phyloP scores from a whole-genome alignment of 2,113 vertebrate genomes.

The Alosa alosa region DNA sequence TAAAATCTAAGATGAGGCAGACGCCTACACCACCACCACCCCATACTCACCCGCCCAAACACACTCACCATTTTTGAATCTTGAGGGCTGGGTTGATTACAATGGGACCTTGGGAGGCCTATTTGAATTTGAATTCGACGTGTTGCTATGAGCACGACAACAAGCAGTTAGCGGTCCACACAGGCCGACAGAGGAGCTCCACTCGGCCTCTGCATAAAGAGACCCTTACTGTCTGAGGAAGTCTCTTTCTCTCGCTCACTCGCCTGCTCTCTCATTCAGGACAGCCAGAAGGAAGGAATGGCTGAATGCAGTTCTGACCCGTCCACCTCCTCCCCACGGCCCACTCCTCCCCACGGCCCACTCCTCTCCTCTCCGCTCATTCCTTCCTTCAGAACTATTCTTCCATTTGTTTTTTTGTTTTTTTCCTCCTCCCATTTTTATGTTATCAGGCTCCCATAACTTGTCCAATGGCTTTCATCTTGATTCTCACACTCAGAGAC shows the following conservation, averaged over 20 bases:
- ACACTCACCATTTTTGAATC: slow-evolving; percentile 1
- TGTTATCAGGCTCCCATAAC: neutral
- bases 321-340: slow-evolving; percentile 36
- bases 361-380: slow-evolving; percentile 29
- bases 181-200: slow-evolving; percentile 34
- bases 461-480: neutral
- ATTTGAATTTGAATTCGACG: slow-evolving; percentile 73
- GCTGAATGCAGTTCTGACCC: slow-evolving; percentile 67
- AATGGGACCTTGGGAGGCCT: slow-evolving; percentile 50
- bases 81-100: slow-evolving; percentile 40
- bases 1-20: neutral
- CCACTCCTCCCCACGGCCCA: too few relatives aligned
- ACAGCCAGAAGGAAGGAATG: neutral
- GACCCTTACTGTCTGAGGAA: slow-evolving; percentile 68
- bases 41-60: neutral
- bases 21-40: neutral
- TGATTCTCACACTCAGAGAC: neutral
- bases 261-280: neutral
- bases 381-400: slow-evolving; percentile 29
- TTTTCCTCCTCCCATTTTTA: slow-evolving; percentile 24
- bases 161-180: slow-evolving; percentile 55
- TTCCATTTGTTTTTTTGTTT: slow-evolving; percentile 19
- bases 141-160: slow-evolving; percentile 53
- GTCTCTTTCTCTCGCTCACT: slow-evolving; percentile 61
- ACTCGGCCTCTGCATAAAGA: slow-evolving; percentile 62